These are phyloP conservation scores for Yponomeuta cagnagella DNA, from an alignment of 2,888 invertebrate species.

Conservation along the genomic window DNA sequence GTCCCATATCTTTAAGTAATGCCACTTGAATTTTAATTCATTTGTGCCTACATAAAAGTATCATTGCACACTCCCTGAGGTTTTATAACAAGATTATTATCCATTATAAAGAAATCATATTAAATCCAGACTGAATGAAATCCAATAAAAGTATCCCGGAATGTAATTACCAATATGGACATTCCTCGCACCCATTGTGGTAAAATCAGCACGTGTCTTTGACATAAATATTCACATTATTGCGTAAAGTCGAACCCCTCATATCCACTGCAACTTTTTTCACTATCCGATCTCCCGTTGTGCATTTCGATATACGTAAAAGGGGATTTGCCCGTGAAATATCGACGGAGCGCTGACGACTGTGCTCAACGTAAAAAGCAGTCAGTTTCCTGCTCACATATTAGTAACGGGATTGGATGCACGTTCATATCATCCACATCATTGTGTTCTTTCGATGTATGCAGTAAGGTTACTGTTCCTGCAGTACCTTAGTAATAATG, in stretches of 20 bases:
- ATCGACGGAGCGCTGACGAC: slow-evolving; percentile 33
- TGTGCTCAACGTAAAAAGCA: neutral
- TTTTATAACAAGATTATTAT: neutral
- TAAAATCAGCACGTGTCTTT: slow-evolving; percentile 65
- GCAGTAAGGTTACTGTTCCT: neutral
- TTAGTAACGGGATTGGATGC: neutral
- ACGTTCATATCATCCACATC: too few relatives aligned
- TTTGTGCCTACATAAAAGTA: neutral
- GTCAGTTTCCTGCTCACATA: neutral
- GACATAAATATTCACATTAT: slow-evolving; percentile 73
- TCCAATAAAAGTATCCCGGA: slow-evolving; percentile 31
- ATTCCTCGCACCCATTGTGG: slow-evolving; percentile 55
- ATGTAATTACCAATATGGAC: slow-evolving; percentile 65
- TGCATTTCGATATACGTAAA: slow-evolving; percentile 60
- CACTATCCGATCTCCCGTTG: slow-evolving; percentile 53
- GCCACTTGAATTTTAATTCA: neutral
- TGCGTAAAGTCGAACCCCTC: slow-evolving; percentile 47
- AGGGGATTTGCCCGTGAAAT: slow-evolving; percentile 65
- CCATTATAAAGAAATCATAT: slow-evolving; percentile 2
- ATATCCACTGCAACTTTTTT: slow-evolving; percentile 50
- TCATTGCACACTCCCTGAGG: neutral
- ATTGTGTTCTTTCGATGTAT: neutral
- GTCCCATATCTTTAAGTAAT: too few relatives aligned
- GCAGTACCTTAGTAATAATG: slow-evolving; percentile 4
- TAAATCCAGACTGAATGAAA: slow-evolving; percentile 20